phyloP scores from a whole-genome alignment of 2,797 vertebrate species.

The Spinus pinus region DNA sequence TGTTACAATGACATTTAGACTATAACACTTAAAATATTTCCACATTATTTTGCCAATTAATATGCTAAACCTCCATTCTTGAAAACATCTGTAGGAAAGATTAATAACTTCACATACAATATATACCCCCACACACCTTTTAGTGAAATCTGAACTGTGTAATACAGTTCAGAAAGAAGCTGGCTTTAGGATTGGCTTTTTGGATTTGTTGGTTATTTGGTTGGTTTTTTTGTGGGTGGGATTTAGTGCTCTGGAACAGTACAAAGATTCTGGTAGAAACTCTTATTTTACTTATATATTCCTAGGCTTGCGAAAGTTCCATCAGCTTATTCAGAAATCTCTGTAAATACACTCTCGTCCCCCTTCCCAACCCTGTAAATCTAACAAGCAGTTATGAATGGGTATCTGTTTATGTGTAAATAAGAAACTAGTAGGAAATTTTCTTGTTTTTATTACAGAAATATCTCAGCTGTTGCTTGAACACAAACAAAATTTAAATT shows the following conservation, averaged over 20 bases:
- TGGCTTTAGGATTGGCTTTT: not conserved
- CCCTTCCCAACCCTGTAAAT: not conserved
- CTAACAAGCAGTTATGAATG: not conserved
- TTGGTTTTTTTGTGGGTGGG: rapidly evolving
- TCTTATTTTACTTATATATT: not conserved
- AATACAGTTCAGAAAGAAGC: not conserved
- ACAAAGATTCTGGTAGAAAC: not conserved
- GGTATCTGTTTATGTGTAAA: not conserved
- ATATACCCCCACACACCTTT: not conserved
- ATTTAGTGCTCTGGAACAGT: not conserved
- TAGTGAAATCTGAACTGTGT: not conserved
- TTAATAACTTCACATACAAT: not conserved
- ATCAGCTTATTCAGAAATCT: not conserved
- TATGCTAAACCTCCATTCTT: not conserved
- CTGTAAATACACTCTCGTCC: not conserved
- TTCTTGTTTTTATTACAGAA: not conserved
- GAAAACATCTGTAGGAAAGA: not conserved
- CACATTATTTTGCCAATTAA: not conserved
- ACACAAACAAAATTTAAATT: not conserved
- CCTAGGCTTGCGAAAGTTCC: not conserved
- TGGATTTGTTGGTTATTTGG: not conserved
- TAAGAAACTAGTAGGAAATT: not conserved
- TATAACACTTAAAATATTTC: not conserved
- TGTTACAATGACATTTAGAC: not conserved
- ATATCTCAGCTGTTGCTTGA: not conserved